Evolutionary conservation across 2,888 invertebrate species (phyloP).

Genomic region (Melanostoma mellinum): DNA sequence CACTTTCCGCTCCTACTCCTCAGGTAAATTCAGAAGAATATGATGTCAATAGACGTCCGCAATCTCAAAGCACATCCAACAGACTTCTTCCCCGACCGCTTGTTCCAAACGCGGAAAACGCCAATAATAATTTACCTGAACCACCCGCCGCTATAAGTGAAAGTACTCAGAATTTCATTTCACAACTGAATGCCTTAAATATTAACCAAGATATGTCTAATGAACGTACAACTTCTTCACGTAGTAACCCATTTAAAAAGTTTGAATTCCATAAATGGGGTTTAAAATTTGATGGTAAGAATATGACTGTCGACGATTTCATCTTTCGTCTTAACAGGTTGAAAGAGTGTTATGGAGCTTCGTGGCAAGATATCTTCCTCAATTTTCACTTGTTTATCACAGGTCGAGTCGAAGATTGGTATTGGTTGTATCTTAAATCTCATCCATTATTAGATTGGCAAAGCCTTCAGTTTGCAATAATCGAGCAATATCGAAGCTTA

Average conservation of each 20-base stretch:
- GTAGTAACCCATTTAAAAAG: not conserved
- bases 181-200: not conserved
- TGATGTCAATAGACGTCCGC: not conserved
- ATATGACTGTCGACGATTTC: slow-evolving; percentile 4
- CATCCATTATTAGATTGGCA: not conserved
- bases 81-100: not conserved
- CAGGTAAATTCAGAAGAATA: not conserved
- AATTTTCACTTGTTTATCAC: not conserved
- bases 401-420: slow-evolving; percentile 2
- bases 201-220: slow-evolving; percentile 4
- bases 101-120: too few species aligned
- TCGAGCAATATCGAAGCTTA: slow-evolving; percentile 6
- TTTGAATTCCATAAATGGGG: slow-evolving; percentile 10
- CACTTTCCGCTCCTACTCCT: not conserved
- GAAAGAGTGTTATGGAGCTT: slow-evolving; percentile 2
- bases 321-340: slow-evolving; percentile 3
- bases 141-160: too few species aligned
- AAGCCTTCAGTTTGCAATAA: not conserved
- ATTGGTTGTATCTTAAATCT: not conserved
- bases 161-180: not conserved
- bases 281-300: not conserved
- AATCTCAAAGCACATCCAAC: slow-evolving; percentile 2
- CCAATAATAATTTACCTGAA: not conserved
- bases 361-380: not conserved
- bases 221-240: not conserved